phyloP scores from a whole-genome alignment of 2,797 vertebrate species.

The Hydrolagus colliei region DNA sequence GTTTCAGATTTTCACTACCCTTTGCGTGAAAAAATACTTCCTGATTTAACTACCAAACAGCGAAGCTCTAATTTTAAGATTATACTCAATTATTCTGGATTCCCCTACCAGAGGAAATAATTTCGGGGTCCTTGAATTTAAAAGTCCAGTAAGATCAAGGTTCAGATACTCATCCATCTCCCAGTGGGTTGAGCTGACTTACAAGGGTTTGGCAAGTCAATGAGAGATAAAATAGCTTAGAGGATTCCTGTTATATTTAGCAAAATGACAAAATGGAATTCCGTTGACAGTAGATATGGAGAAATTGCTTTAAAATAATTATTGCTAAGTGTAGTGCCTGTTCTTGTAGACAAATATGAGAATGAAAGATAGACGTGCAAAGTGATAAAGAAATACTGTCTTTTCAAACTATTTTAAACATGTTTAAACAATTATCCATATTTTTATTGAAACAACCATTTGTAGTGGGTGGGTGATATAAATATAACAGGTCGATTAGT shows the following conservation, averaged over 20 bases:
- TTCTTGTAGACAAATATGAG: neutral
- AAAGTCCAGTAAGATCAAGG: too few relatives aligned
- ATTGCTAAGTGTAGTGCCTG: neutral
- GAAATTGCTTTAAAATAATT: neutral
- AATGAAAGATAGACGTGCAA: neutral
- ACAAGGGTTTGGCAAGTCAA: too few relatives aligned
- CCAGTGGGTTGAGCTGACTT: too few relatives aligned
- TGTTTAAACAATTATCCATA: conserved; percentile 10
- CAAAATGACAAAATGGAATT: neutral
- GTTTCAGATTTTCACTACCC: too few relatives aligned
- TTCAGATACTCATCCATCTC: too few relatives aligned
- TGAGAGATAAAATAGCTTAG: too few relatives aligned
- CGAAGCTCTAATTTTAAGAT: too few relatives aligned
- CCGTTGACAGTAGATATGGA: neutral
- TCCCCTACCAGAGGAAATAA: too few relatives aligned
- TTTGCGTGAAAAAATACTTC: too few relatives aligned
- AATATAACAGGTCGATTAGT: conserved; percentile 7
- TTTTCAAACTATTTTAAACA: neutral
- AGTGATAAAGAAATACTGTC: conserved; percentile 1
- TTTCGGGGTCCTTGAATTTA: too few relatives aligned
- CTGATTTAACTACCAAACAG: too few relatives aligned
- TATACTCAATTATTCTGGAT: too few relatives aligned
- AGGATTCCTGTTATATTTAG: neutral
- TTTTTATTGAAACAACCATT: neutral
- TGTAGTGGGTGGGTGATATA: neutral